These are phyloP conservation scores for Pristiophorus japonicus DNA, from an alignment of 2,113 vertebrate species.

Conservation along the genomic window DNA sequence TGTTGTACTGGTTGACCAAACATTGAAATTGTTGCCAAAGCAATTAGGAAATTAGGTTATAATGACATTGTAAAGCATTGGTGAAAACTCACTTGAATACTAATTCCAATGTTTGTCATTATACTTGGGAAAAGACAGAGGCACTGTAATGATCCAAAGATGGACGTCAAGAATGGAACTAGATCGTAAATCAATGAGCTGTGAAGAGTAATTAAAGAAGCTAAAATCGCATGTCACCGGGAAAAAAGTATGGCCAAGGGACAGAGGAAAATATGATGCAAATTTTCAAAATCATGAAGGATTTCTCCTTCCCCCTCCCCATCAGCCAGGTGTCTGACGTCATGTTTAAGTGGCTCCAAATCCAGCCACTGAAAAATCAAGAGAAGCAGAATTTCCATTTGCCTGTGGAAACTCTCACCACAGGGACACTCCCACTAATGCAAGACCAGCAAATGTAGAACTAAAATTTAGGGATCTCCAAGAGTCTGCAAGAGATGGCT, in stretches of 20 bases:
- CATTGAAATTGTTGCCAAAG: background rate
- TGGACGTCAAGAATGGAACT: background rate
- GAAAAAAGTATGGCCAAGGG: background rate
- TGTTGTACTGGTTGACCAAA: background rate
- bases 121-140: background rate
- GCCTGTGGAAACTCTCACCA: too few species aligned
- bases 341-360: too few species aligned
- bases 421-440: too few species aligned
- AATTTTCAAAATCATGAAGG: background rate
- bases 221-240: background rate
- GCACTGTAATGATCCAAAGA: background rate
- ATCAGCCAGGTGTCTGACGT: background rate
- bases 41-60: background rate
- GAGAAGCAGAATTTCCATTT: background rate
- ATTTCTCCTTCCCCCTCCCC: background rate
- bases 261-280: background rate
- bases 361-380: too few species aligned
- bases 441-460: background rate
- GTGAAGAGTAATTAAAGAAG: background rate
- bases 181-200: background rate
- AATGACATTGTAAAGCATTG: background rate
- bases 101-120: background rate
- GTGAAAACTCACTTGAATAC: background rate
- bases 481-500: too few species aligned
- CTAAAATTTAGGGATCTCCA: background rate